Conservation (phyloP, 37 sponge, comb jelly and placozoan species). For the Beroe ovata region DNA sequence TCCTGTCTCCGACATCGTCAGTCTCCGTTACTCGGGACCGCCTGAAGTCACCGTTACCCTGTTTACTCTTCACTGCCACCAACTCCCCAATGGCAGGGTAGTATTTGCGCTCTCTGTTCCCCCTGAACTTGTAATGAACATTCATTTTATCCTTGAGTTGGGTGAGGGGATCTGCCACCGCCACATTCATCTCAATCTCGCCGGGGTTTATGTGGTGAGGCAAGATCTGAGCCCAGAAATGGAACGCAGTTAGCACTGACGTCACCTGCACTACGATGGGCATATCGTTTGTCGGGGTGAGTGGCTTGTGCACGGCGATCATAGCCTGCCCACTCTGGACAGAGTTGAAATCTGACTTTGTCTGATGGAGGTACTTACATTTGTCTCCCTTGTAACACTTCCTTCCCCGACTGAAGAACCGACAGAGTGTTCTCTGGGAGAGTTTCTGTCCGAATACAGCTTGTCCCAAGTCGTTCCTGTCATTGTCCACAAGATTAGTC, state of each 20-base stretch:
- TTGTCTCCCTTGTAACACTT: slow-evolving; percentile 32
- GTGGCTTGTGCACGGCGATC: background rate
- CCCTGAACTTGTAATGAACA: slow-evolving; percentile 1
- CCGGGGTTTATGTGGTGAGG: slow-evolving; percentile 64
- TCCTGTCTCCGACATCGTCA: slow-evolving; percentile 34
- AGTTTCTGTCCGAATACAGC: slow-evolving; percentile 22
- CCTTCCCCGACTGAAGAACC: slow-evolving; percentile 46
- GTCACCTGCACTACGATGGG: slow-evolving; percentile 29
- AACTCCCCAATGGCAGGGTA: slow-evolving; percentile 66
- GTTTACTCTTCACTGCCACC: slow-evolving; percentile 5
- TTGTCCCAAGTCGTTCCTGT: slow-evolving; percentile 8
- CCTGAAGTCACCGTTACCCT: slow-evolving; percentile 12
- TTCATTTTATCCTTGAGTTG: slow-evolving; percentile 22
- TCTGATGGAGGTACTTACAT: slow-evolving; percentile 45
- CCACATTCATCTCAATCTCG: background rate
- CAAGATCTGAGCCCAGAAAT: slow-evolving; percentile 64
- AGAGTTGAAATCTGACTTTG: slow-evolving; percentile 15
- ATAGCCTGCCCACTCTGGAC: background rate
- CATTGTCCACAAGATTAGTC: slow-evolving; percentile 54
- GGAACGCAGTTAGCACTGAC: slow-evolving; percentile 53
- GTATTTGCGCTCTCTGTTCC: slow-evolving; percentile 9
- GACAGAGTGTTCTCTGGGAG: background rate
- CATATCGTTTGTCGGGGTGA: slow-evolving; percentile 33
- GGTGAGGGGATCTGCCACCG: slow-evolving; percentile 17
- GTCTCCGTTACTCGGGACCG: slow-evolving; percentile 41